Evolutionary conservation across 2,113 vertebrate species (phyloP), one percentile per base, ranked within the genome.

Genomic region (Ageneiosus marmoratus): DNA sequence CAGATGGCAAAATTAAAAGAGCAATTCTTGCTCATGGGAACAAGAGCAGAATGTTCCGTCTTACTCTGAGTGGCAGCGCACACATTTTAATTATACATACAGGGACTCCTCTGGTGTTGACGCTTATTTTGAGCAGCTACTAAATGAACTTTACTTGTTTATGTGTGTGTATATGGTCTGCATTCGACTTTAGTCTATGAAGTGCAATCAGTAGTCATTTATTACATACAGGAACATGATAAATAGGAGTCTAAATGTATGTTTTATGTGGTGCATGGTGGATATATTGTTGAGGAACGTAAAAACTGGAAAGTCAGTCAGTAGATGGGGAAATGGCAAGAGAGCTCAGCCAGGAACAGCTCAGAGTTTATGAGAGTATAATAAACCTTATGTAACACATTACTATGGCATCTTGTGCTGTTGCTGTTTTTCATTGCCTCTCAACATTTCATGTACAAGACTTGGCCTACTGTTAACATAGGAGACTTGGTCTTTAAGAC

Each of bases 61-160:
- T 89, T 81, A 84, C 79, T 32, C 78, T 83, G 80, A 84, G 72
- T 86, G 89, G 87, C 89, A 88, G 88, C 86, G 86, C 91, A 91
- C 92, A 88, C 87, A 87, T 93, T 93, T 94, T 92, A 94, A 93
- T 92, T 92, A 93, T 89, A 92, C 89, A 90, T 90, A 87, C 87
- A 91, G 85, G 88, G 85, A 84, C 88, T 89, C 90, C 90, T 90
- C 90, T 88, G 91, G 60, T 53, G 75, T 85, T 86, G 89, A 86
- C 89, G 90, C 92, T 92, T 91, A 89, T 92, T 93, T 92, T 90
- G 89, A 88, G 86, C 76, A 60, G 83, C 86, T 89, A 92, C 91
- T 89, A 90, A 92, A 92, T 90, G 91, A 91, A 90, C 51, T 77
- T 85, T 1, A 62, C 74, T 80, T 83, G 60, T 80, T 79, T 83